Evolutionary conservation across 2,797 vertebrate species (phyloP).

Genomic region (Gambelia wislizenii): DNA sequence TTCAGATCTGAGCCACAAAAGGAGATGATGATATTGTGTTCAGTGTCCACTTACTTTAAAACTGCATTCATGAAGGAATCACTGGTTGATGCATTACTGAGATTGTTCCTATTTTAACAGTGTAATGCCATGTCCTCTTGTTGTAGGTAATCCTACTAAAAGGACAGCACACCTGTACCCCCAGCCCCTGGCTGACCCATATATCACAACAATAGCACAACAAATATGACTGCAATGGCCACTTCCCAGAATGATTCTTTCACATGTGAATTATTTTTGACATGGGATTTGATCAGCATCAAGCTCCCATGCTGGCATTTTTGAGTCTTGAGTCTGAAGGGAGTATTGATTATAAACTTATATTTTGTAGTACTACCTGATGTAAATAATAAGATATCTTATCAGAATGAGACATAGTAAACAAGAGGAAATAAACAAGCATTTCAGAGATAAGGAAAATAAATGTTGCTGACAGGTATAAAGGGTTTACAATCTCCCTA

Average conservation of each 20-base stretch:
- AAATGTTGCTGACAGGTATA: not conserved
- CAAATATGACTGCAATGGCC: too few species aligned
- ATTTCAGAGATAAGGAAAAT: slow-evolving; percentile 3
- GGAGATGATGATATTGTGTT: not conserved
- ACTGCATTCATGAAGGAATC: slow-evolving; percentile 37
- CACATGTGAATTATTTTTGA: not conserved
- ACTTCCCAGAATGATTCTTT: not conserved
- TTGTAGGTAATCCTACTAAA: not conserved
- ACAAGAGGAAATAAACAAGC: not conserved
- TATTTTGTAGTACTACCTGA: not conserved
- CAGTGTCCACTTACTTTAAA: slow-evolving; percentile 44
- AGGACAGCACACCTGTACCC: not conserved
- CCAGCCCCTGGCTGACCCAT: not conserved
- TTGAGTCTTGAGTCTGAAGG: not conserved
- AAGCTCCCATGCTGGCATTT: not conserved
- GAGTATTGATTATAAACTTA: not conserved
- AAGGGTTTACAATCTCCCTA: not conserved
- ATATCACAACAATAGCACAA: not conserved
- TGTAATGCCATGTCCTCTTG: not conserved
- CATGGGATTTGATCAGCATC: not conserved
- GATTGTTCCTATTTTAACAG: not conserved
- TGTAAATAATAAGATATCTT: not conserved
- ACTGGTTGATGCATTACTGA: not conserved
- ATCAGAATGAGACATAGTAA: not conserved
- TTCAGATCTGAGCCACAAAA: slow-evolving; percentile 31